Evolutionary conservation across 1,140 invertebrate genomes (phyloP).

Genomic region (Danaus melanippus): DNA sequence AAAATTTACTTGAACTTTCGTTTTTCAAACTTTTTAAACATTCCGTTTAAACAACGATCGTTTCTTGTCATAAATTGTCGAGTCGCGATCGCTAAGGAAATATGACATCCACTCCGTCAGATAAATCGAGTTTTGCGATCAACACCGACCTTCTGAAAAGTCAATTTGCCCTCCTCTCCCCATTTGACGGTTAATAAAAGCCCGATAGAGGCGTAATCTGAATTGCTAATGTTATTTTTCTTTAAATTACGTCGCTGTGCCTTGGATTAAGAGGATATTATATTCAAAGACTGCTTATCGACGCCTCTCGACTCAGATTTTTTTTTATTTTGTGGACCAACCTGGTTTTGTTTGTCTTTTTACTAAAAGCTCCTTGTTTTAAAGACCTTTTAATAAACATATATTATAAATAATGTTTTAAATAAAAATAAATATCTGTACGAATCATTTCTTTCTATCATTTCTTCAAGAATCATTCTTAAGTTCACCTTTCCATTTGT

Average conservation of each 20-base stretch:
- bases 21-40: too few species aligned
- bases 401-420: too few species aligned
- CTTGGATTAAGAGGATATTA: slow-evolving; percentile 49
- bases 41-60: too few species aligned
- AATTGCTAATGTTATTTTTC: slow-evolving; percentile 70
- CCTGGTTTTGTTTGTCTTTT: slow-evolving; percentile 10
- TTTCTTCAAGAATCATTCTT: too few species aligned
- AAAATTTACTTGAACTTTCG: too few species aligned
- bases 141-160: slow-evolving; percentile 40
- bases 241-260: slow-evolving; percentile 58
- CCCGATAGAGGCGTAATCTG: slow-evolving; percentile 52
- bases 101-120: slow-evolving; percentile 30
- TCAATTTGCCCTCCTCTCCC: slow-evolving; percentile 50
- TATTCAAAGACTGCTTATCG: slow-evolving; percentile 49
- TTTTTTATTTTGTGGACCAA: slow-evolving; percentile 19
- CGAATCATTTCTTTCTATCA: too few species aligned
- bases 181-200: slow-evolving; percentile 64
- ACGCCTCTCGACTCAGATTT: slow-evolving; percentile 17
- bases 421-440: too few species aligned
- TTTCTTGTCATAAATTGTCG: slow-evolving; percentile 3
- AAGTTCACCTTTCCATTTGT: too few species aligned
- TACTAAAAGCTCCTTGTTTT: too few species aligned
- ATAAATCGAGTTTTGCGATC: slow-evolving; percentile 44
- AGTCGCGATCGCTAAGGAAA: slow-evolving; percentile 18
- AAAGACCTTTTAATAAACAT: too few species aligned